Conservation (phyloP, 2,113 vertebrate species). For the Sinocyclocheilus anophthalmus region DNA sequence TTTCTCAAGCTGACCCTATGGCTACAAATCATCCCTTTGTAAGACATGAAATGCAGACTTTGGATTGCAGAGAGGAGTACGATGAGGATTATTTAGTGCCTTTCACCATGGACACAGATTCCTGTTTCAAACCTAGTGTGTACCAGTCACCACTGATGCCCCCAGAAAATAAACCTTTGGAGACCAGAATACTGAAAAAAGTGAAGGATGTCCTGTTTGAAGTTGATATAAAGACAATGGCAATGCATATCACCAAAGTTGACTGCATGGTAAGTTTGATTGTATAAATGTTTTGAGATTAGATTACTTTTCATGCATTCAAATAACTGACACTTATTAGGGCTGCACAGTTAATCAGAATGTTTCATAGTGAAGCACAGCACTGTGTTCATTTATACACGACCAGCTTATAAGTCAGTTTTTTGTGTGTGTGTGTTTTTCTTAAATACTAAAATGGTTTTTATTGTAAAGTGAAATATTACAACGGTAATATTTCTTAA, state of each 20-base stretch:
- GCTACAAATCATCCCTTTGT: slow-evolving; percentile 79
- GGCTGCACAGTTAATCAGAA: not conserved
- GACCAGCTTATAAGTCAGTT: not conserved
- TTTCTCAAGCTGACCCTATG: slow-evolving; percentile 72
- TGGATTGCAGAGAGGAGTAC: slow-evolving; percentile 37
- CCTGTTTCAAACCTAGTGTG: slow-evolving; percentile 80
- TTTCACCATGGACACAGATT: slow-evolving; percentile 77
- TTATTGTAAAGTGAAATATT: not conserved
- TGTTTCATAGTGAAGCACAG: not conserved
- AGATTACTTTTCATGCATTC: not conserved
- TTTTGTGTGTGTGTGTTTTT: not conserved
- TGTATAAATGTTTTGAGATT: slow-evolving; percentile 5
- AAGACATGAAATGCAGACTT: slow-evolving; percentile 60
- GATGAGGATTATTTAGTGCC: slow-evolving; percentile 71
- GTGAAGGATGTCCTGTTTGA: slow-evolving; percentile 89
- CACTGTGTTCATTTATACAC: not conserved
- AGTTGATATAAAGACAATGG: slow-evolving; percentile 82
- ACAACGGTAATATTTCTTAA: not conserved
- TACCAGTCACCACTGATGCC: slow-evolving; percentile 87
- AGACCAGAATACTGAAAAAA: slow-evolving; percentile 85
- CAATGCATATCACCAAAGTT: slow-evolving; percentile 89
- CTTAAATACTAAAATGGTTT: not conserved
- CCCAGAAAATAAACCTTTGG: slow-evolving; percentile 88
- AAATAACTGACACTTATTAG: not conserved
- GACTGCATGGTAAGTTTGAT: slow-evolving; percentile 85